Percentiles rank a stretch among this genome's conserved stretches.
Evolutionary conservation across 2,113 vertebrate species (phyloP).

Genomic region (Indri indri): DNA sequence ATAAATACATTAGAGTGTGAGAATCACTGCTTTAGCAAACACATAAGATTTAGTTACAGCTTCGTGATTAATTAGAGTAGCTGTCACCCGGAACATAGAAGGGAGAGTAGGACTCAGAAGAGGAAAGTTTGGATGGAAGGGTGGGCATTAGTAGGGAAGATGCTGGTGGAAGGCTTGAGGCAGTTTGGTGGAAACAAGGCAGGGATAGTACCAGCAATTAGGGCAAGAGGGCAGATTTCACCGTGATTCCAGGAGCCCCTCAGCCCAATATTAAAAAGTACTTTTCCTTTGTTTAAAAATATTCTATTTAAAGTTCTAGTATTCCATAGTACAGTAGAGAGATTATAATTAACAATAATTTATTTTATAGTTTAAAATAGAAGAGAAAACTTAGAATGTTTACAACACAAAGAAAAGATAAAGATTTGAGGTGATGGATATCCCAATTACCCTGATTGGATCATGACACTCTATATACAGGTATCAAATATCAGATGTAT

Average conservation of each 20-base stretch:
- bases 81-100: not conserved
- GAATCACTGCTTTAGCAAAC: not conserved
- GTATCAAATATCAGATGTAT: not conserved
- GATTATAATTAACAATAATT: not conserved
- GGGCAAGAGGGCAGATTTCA: not conserved
- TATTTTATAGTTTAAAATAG: not conserved
- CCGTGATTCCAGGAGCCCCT: not conserved
- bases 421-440: not conserved
- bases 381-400: not conserved
- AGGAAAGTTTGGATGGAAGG: not conserved
- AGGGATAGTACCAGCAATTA: not conserved
- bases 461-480: not conserved
- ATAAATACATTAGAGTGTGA: not conserved
- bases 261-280: not conserved
- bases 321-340: not conserved
- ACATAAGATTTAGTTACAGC: not conserved
- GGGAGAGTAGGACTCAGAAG: not conserved
- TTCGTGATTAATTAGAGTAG: not conserved
- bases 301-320: not conserved
- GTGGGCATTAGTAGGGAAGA: not conserved
- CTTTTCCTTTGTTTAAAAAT: slow-evolving; percentile 7
- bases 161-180: not conserved
- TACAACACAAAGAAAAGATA: not conserved
- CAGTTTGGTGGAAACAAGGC: not conserved
- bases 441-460: not conserved